A percentile compares a stretch with the other conserved stretches of the same genome.
These are phyloP conservation scores for Riparia riparia DNA, from an alignment of 2,113 vertebrate genomes.

Conservation along the genomic window DNA sequence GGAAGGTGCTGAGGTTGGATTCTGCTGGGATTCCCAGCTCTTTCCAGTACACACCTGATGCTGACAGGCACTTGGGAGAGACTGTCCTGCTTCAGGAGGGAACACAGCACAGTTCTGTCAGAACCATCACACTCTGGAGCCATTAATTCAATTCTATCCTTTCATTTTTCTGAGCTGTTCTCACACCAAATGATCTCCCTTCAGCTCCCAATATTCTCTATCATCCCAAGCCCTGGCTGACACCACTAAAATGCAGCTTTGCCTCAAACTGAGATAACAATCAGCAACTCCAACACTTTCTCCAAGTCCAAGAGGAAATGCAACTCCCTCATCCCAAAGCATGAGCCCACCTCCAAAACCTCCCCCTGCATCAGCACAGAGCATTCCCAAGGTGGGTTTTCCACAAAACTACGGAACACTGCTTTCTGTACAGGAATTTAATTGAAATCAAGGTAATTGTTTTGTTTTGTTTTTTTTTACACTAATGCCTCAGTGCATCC, in stretches of 20 bases:
- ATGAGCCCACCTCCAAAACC: not conserved
- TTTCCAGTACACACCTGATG: accelerated
- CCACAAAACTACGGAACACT: not conserved
- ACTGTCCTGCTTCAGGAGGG: not conserved
- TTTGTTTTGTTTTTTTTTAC: constrained; percentile 8
- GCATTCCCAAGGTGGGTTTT: not conserved
- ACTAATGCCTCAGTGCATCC: constrained; percentile 47
- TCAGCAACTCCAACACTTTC: not conserved
- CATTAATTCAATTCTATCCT: not conserved
- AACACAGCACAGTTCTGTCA: not conserved
- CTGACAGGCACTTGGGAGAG: not conserved
- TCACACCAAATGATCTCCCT: not conserved
- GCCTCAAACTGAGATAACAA: not conserved
- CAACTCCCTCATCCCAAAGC: accelerated
- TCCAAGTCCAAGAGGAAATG: not conserved
- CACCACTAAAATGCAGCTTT: accelerated
- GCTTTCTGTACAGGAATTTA: constrained; percentile 48
- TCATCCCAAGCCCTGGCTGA: not conserved
- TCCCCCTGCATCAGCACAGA: not conserved
- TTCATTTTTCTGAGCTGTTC: not conserved
- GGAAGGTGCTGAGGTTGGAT: not conserved
- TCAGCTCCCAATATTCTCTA: accelerated
- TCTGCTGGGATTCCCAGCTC: accelerated
- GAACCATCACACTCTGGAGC: accelerated
- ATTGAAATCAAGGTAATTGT: constrained; percentile 39